Evolutionary conservation across 2,888 invertebrate genomes (phyloP).

Genomic region (Sacculina carcini): DNA sequence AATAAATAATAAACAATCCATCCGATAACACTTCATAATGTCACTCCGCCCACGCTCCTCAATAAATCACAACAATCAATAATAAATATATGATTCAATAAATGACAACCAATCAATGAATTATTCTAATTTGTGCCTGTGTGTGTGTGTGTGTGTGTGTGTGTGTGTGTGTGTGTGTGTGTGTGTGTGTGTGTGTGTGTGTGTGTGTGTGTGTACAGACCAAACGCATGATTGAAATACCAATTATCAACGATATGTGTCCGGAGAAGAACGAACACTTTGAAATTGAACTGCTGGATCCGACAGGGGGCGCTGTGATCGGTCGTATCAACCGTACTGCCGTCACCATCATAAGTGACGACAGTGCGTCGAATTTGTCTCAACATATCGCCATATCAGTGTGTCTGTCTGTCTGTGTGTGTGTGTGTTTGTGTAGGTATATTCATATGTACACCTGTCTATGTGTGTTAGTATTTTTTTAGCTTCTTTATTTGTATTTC

Average conservation of each 20-base stretch:
- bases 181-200: too few species aligned
- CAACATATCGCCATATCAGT: neutral
- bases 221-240: slow-evolving; percentile 25
- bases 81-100: too few species aligned
- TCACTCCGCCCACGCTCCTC: too few species aligned
- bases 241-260: slow-evolving; percentile 28
- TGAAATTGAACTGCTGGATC: slow-evolving; percentile 25
- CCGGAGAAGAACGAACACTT: slow-evolving; percentile 33
- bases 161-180: too few species aligned
- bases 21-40: too few species aligned
- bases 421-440: too few species aligned
- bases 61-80: too few species aligned
- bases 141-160: too few species aligned
- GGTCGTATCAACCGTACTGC: slow-evolving; percentile 23
- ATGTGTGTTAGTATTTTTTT: neutral
- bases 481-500: too few species aligned
- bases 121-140: too few species aligned
- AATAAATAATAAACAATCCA: too few species aligned
- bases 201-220: slow-evolving; percentile 18
- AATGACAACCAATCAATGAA: too few species aligned
- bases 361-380: slow-evolving; percentile 20
- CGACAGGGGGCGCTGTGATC: slow-evolving; percentile 23
- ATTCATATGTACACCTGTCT: neutral
- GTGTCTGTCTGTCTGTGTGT: neutral
- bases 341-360: slow-evolving; percentile 28